Base-by-base conservation (phyloP, 1,140 invertebrate species). In the Aradophagus sp. region DNA sequence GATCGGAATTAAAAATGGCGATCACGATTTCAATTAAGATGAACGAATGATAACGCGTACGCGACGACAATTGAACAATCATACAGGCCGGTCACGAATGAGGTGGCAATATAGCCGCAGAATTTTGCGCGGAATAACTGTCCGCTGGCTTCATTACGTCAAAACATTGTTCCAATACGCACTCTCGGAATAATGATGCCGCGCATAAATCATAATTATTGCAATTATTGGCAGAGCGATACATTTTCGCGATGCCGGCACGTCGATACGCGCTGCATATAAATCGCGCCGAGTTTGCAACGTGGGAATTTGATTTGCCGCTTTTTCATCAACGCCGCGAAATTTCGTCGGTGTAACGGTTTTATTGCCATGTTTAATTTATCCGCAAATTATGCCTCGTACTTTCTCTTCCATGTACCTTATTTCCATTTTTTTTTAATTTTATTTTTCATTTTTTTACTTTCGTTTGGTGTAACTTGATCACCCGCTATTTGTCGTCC, bases 21-120 rank as follows among this genome's bases (percentile, higher is more conserved):
- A 35, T 50, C 58, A 50, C 36, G 36, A 50, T 50, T 61, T 61
- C 29, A 61, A 50, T 61, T 61, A 61, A 61, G 45, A 50, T 50
- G 19, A 29, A 27, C n/a, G 29, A 42, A 34, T 42, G 58, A 61
- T 50, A 61, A 36, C 14, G 11, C 34, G 23, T 27, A 12, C 11
- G 15, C 16, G 34, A 34, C 19, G 58, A 61, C 45, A 50, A 50
- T 50, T 50, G 36, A 61, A 50, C 45, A 50, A 42, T 50, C 45
- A 31, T 29, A 50, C 12, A 52, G 19, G 16, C 31, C 23, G 32
- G 45, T 62, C 41, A 63, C 48, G 48, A 34, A 38, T 34, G 26
- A 39, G n/a, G 39, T 63, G 48, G 39, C 48, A 35, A 55, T 47
- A 45, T 8, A 1, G 17, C 5, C 2, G 26, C 39, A 34, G 26